Base-by-base conservation (phyloP, 1,140 invertebrate species). In the Pomacea maculata region DNA sequence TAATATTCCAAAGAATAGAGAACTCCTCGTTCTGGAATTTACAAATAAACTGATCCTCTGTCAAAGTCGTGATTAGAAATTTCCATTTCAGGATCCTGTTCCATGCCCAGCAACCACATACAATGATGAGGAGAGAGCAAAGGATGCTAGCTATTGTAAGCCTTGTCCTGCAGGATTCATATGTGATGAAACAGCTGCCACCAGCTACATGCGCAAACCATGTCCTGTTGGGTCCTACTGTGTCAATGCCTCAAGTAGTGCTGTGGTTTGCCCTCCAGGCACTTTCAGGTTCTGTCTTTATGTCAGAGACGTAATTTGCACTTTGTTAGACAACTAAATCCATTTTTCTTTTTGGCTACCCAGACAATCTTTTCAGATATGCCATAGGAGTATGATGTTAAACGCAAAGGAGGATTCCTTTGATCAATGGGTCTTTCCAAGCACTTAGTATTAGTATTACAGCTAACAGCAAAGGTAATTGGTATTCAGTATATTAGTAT, bases 191-290 rank as follows among this genome's bases (percentile, higher is more conserved):
- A 82, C 82, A n/a, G 89, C 84, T 1, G 88, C 87, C n/a, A 81
- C 88, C n/a, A 85, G 88, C 74, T 88, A 88, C 81, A 85, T 80
- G 0, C 34, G 86, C 14, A 85, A 85, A 61, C 89, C 88, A 0
- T 91, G 90, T 83, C 86, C 87, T 8, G 81, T 86, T 5, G 90
- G 90, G 11, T 86, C 80, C 68, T 91, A 87, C 82, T 91, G 90
- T 82, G 76, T 83, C 3, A 87, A 88, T 75, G 89, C 86, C 1
- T 86, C 87, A n/a, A 75, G 78, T 10, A 79, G 63, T 19, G 83
- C 88, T 5, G 70, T 82, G 14, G 79, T 85, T 45, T 91, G 90
- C 81, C 90, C 90, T 17, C 70, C 75, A 17, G 90, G 90, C 70
- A 89, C 88, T 75, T 91, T 88, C 87, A 89, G 89, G 89, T 89